Percentiles rank a stretch among this genome's conserved stretches.
Conservation (phyloP, 2,113 vertebrate species). For the Oxyura jamaicensis region DNA sequence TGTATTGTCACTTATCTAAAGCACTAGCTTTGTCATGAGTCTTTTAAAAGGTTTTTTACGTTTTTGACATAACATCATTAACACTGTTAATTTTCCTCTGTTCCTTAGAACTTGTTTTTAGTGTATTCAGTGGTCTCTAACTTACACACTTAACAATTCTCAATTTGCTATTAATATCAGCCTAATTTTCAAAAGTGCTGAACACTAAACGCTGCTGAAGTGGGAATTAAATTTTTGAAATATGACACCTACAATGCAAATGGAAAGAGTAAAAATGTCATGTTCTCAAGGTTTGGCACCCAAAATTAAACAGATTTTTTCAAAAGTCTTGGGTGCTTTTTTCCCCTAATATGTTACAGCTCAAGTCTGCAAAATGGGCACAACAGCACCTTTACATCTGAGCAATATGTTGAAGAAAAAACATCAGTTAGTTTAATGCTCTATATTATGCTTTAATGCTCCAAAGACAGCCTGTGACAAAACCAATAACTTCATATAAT, state of each 20-base stretch:
- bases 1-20: neutral
- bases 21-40: neutral
- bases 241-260: accelerated
- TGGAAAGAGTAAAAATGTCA: neutral
- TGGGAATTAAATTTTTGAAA: neutral
- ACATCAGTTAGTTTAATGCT: neutral
- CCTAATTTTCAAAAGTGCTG: neutral
- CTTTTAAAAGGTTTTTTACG: neutral
- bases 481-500: neutral
- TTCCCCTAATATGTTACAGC: neutral
- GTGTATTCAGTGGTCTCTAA: neutral
- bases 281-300: neutral
- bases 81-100: neutral
- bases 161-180: neutral
- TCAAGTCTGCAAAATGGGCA: neutral
- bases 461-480: neutral
- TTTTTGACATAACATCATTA: neutral
- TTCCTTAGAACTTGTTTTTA: neutral
- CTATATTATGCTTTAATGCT: neutral
- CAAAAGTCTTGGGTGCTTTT: accelerated
- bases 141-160: neutral
- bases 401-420: neutral
- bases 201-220: neutral
- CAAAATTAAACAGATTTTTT: neutral
- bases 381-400: neutral